phyloP scores from a whole-genome alignment of 2,888 invertebrate species.

The Eupithecia centaureata region DNA sequence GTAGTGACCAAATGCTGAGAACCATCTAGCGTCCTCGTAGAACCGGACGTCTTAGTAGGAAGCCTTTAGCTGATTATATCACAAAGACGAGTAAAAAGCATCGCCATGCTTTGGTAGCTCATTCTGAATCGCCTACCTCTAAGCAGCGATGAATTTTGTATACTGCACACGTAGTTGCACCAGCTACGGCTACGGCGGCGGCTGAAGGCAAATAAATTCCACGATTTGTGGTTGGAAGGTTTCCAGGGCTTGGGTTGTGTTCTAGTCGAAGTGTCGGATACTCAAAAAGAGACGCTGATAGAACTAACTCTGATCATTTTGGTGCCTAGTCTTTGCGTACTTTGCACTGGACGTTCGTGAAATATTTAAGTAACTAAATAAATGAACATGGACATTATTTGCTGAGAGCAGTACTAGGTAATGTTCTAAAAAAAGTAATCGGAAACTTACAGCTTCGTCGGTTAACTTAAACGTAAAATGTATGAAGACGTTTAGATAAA shows the following conservation, averaged over 20 bases:
- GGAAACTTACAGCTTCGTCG: no score
- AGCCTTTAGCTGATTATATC: not conserved
- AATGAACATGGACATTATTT: not conserved
- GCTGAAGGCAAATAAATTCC: constrained; percentile 80
- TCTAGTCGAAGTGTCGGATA: constrained; percentile 19
- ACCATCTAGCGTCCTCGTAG: no score
- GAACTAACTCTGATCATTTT: constrained; percentile 20
- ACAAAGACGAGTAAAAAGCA: not conserved
- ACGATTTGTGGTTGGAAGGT: constrained; percentile 80
- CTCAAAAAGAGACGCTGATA: constrained; percentile 22
- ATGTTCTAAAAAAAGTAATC: no score
- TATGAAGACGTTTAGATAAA: no score
- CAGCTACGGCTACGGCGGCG: constrained; percentile 53
- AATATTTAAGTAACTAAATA: not conserved
- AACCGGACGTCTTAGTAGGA: no score
- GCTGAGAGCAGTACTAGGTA: not conserved
- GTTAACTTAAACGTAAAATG: no score
- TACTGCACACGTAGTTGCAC: constrained; percentile 74
- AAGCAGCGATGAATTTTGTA: constrained; percentile 63
- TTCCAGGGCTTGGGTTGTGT: constrained; percentile 73
- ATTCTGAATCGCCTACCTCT: constrained; percentile 46
- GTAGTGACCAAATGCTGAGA: no score
- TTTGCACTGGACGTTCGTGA: not conserved
- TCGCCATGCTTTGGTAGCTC: constrained; percentile 7
- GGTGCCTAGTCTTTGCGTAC: constrained; percentile 6